Base-by-base conservation (phyloP, 1,140 invertebrate species). In the Matsumurasca onukii region DNA sequence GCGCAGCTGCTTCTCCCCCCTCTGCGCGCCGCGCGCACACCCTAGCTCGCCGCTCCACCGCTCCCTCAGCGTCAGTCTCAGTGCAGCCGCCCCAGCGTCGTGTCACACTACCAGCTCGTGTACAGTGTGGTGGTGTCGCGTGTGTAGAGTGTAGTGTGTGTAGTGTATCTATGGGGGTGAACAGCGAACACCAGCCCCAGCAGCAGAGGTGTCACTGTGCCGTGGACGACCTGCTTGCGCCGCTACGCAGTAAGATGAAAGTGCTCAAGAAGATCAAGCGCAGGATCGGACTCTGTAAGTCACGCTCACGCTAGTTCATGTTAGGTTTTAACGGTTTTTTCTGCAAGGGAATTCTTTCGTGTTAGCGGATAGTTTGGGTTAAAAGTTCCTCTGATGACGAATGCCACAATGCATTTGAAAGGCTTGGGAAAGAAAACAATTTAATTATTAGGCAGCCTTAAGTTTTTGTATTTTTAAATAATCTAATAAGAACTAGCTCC, bases 201-300 rank as follows among this genome's bases (percentile, higher is more conserved):
- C 13, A 2, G 2, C 57, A 52, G 27, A 34, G 52, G 34, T 68
- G 52, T 51, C 55, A 57, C 15, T 68, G 51, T 22, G 52, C 31
- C 31, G 67, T 68, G 68, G 75, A 72, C 39, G 81, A 82, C 69
- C 80, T 83, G 30, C 72, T 83, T 25, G 80, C 81, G 31, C 81
- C 82, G 0, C 68, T 83, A 27, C 75, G 79, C 31, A 80, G 76
- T 78, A 85, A 84, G 73, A 85, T 85, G 83, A 84, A 83, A 78
- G 82, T 84, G 59, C 77, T 85, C 1, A 84, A 85, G 76, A 85
- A 85, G 69, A 78, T 85, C 70, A 85, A 84, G 73, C 78, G 79
- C 69, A 82, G 82, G 71, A 84, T 85, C 77, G 83, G 84, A 29
- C 67, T 84, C 79, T 82, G 84, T 85, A 77, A 80, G 82, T 70